Evolutionary conservation across 2,888 invertebrate genomes (phyloP).

Genomic region (Lycia hirtaria): DNA sequence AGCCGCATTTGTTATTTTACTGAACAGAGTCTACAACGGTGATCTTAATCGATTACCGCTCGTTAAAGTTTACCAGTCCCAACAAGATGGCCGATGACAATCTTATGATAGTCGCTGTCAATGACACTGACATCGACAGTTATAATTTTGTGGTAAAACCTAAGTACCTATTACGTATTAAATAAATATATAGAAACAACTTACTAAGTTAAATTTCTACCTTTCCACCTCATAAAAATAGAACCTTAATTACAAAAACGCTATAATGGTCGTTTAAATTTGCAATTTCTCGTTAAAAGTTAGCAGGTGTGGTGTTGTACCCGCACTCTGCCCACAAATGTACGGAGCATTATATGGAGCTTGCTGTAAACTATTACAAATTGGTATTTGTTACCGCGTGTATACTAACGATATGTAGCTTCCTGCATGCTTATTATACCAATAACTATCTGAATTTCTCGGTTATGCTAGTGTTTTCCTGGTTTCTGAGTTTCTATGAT

Average conservation of each 20-base stretch:
- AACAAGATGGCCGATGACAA: too few relatives aligned
- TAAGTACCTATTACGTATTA: too few relatives aligned
- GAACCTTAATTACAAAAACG: slow-evolving; percentile 22
- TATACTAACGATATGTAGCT: background rate
- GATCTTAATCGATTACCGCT: too few relatives aligned
- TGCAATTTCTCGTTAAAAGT: slow-evolving; percentile 39
- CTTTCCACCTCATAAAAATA: slow-evolving; percentile 11
- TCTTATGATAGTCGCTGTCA: too few relatives aligned
- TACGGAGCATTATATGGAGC: slow-evolving; percentile 38
- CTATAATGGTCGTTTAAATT: slow-evolving; percentile 36
- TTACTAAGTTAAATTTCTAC: background rate
- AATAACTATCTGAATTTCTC: too few relatives aligned
- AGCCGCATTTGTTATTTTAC: too few relatives aligned
- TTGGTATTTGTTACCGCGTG: slow-evolving; percentile 26
- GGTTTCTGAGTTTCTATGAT: too few relatives aligned
- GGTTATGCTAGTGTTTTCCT: too few relatives aligned
- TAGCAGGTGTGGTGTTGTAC: slow-evolving; percentile 39
- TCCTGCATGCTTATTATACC: background rate
- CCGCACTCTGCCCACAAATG: slow-evolving; percentile 33
- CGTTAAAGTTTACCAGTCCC: too few relatives aligned
- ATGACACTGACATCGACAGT: too few relatives aligned
- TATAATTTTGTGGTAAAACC: too few relatives aligned
- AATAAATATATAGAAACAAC: background rate
- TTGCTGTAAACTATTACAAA: slow-evolving; percentile 31
- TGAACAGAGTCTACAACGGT: too few relatives aligned